phyloP scores from a whole-genome alignment of 2,888 invertebrate genomes.

The Lithophane leautieri region DNA sequence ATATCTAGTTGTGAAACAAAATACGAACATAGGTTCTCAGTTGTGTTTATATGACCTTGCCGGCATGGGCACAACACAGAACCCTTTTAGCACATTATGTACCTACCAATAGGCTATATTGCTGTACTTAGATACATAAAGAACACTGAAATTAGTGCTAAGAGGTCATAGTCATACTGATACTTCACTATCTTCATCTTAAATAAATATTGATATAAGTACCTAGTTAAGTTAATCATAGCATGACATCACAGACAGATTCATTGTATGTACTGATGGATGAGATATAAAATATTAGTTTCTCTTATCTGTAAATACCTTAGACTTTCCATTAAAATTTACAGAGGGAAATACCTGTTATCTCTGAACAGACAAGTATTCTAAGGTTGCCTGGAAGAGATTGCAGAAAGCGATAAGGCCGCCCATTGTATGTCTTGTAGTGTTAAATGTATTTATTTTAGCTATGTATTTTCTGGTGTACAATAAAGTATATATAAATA shows the following conservation, averaged over 20 bases:
- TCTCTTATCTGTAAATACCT: slow-evolving; percentile 4
- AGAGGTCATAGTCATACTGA: not conserved
- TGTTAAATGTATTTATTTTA: no score
- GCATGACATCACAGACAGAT: slow-evolving; percentile 7
- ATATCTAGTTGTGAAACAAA: no score
- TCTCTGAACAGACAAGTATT: not conserved
- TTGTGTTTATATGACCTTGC: no score
- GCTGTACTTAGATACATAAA: not conserved
- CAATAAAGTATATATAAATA: no score
- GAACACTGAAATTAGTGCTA: not conserved
- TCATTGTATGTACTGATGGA: not conserved
- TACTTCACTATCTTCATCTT: not conserved
- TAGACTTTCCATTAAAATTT: not conserved
- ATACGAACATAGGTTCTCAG: no score
- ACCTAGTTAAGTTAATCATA: not conserved
- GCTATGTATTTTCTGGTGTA: no score
- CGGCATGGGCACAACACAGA: not conserved
- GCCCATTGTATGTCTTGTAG: no score
- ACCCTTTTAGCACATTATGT: not conserved
- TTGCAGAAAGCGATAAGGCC: no score
- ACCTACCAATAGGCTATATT: not conserved
- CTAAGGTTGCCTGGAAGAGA: no score
- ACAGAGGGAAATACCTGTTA: slow-evolving; percentile 13
- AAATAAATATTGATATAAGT: not conserved
- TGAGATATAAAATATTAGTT: not conserved